Percentiles rank a stretch among this genome's conserved stretches.
These are phyloP conservation scores for Colletes collaris DNA, from an alignment of 2,888 invertebrate species.

Conservation along the genomic window DNA sequence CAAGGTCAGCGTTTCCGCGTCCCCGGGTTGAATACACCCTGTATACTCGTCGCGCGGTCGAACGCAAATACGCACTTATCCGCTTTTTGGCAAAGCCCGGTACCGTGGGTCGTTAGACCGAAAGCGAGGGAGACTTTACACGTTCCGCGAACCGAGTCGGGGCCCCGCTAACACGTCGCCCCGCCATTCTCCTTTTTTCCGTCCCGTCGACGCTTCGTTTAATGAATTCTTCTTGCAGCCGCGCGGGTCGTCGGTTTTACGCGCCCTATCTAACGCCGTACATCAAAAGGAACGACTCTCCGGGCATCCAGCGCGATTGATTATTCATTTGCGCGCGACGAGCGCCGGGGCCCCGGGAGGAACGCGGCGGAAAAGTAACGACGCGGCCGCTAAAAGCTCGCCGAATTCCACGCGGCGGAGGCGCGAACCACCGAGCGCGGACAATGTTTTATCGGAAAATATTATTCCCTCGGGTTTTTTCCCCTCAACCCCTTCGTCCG, in stretches of 20 bases:
- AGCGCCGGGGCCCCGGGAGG: conserved; percentile 27
- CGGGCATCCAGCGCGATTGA: conserved; percentile 30
- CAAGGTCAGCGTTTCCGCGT: no score
- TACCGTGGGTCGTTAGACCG: neutral
- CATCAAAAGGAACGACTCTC: conserved; percentile 37
- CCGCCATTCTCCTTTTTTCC: neutral
- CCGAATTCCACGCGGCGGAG: conserved; percentile 30
- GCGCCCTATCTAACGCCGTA: conserved; percentile 50
- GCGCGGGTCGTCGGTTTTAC: neutral
- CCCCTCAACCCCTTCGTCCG: neutral
- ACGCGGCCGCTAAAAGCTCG: conserved; percentile 52
- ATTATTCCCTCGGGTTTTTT: conserved; percentile 41
- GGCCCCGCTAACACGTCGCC: conserved; percentile 27
- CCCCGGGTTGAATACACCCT: no score
- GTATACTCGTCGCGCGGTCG: conserved; percentile 11
- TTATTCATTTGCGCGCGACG: conserved; percentile 50
- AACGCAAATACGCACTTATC: conserved; percentile 16
- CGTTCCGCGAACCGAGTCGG: conserved; percentile 1
- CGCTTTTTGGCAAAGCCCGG: conserved; percentile 25
- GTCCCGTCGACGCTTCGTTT: neutral
- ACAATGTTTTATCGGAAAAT: conserved; percentile 56
- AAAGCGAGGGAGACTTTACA: conserved; percentile 21
- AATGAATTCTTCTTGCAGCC: neutral
- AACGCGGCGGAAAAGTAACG: conserved; percentile 47
- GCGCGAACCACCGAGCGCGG: neutral